Evolutionary conservation across 2,113 vertebrate species (phyloP), one percentile per base, ranked within the genome.

Genomic region (Grammomys surdaster): DNA sequence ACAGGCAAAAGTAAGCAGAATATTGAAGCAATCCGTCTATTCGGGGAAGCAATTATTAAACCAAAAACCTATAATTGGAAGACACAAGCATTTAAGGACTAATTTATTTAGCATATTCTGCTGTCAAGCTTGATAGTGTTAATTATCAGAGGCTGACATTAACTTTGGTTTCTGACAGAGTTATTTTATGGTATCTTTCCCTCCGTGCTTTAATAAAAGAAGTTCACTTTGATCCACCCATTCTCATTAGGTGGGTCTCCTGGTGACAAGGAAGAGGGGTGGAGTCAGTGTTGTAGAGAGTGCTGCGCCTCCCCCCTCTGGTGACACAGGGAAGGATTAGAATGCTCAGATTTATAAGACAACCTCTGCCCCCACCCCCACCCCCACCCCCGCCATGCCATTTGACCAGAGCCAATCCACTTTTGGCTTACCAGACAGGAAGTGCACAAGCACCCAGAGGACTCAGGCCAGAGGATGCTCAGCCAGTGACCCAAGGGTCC

Each of bases 11-110:
- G 75, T 48, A 91, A 94, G 91, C 54, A 90, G 95, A 94, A 51
- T 73, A 90, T 43, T 91, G 86, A 94, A 69, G 88, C 65, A 88
- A 85, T 96, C 90, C 51, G 67, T 90, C 84, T 85, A 51, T 76
- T 96, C 31, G 4, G 58, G 87, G 48, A 94, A 96, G 91, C 48
- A 80, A 90, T 95, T 92, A 98, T 95, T 96, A 96, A 93, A 48
- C 78, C 78, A 91, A 96, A 97, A 97, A 82, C 90, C 91, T 97
- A 26, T 97, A 91, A 97, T 86, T 96, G 95, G 95, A 88, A 97
- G 91, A 96, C 93, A 97, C 73, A 82, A 75, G 86, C 86, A 51
- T 94, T 97, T 98, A 90, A 94, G 88, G 84, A 91, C 93, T 95
- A 88, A 97, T 95, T 97, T 90, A 95, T 94, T 96, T 96, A 96